Evolutionary conservation across 2,888 invertebrate genomes (phyloP).

Genomic region (Leptinotarsa haldemani): DNA sequence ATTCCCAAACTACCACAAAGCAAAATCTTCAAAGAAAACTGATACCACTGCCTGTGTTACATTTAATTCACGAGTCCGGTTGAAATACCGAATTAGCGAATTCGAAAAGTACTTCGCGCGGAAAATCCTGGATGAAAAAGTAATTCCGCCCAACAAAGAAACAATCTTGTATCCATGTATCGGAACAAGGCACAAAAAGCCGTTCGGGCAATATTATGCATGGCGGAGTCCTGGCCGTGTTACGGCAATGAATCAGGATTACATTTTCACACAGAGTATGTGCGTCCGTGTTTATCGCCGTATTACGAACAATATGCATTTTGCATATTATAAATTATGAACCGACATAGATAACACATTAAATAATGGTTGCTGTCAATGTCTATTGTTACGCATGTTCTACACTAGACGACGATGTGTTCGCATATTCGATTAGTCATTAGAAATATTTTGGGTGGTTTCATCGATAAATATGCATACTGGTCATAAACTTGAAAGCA

Average conservation of each 20-base stretch:
- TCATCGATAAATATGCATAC: conserved; percentile 31
- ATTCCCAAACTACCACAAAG: not conserved
- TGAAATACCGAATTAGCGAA: not conserved
- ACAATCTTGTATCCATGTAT: conserved; percentile 20
- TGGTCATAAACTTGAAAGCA: no score
- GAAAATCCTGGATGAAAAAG: conserved; percentile 15
- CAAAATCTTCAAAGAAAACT: conserved; percentile 1
- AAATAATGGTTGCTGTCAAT: conserved; percentile 56
- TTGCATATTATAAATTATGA: conserved; percentile 57
- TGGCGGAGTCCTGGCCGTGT: conserved; percentile 22
- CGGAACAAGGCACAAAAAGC: conserved; percentile 18
- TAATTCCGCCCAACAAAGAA: conserved; percentile 40
- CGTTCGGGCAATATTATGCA: conserved; percentile 25
- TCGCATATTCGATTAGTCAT: conserved; percentile 36
- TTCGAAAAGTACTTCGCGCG: not conserved
- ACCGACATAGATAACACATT: conserved; percentile 51
- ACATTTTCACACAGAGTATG: conserved; percentile 43
- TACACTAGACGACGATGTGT: conserved; percentile 29
- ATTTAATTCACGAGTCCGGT: not conserved
- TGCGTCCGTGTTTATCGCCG: conserved; percentile 49
- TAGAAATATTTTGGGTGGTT: conserved; percentile 45
- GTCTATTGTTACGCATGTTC: conserved; percentile 50
- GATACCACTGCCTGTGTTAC: not conserved
- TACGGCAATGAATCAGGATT: conserved; percentile 48
- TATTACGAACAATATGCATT: conserved; percentile 54